Evolutionary conservation across 2,888 invertebrate species (phyloP), one percentile per base, ranked within the genome.

Genomic region (Calameuta pallipes): DNA sequence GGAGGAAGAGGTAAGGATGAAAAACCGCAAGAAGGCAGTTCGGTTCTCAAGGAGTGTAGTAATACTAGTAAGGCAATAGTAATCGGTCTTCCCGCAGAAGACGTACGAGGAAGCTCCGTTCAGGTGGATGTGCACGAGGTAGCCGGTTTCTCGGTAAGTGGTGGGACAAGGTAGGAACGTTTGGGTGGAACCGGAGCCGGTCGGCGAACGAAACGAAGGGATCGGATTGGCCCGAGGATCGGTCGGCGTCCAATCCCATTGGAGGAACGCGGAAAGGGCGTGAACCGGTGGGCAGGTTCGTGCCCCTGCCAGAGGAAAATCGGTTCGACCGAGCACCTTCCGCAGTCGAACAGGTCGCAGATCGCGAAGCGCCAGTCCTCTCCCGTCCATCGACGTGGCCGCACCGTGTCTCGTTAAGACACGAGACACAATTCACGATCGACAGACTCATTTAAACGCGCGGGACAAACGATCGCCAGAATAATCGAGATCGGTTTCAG

Each of bases 381-480:
- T 90, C 88, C 88, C 90, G 90, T 90, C 89, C 91, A 90, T 89
- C 90, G 91, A 86, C 89, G 91, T 88, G 90, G 89, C 87, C 87
- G 87, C 89, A 90, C 89, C 89, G 85, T 87, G 87, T 84, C 85
- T 88, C 87, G 89, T 87, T 86, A 75, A 69, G 75, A 75, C 76
- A 78, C 73, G 71, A 75, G 71, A 34, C 71, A 71, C 33, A 71
- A 34, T 34, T 31, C 12, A 71, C 71, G 34, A 34, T 71, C 71
- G 71, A 71, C 31, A 71, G 34, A 33, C 71, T 13, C 71, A 1
- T 31, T 33, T 13, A 71, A 30, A 34, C 71, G 71, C 15, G 71
- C 71, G 71, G 71, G 71, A 71, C 71, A 71, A 31, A 6, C 31
- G 33, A 33, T 31, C 15, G 4, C 31, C 31, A 23, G 31, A 33